Percentiles rank a stretch among this genome's conserved stretches.
phyloP scores from a whole-genome alignment of 2,888 invertebrate genomes.

The Eupeodes luniger region DNA sequence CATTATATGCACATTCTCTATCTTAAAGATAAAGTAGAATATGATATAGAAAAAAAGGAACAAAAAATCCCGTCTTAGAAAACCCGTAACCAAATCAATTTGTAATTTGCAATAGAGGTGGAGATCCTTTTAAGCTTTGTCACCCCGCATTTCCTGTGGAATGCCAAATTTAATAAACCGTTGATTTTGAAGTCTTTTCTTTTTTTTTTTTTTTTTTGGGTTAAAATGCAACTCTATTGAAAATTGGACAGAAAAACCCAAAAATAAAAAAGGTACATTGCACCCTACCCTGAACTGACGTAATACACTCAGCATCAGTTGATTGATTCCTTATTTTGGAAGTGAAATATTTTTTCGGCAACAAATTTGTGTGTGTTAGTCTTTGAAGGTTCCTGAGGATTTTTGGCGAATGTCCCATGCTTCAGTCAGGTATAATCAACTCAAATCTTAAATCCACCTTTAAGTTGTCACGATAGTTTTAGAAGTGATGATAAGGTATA shows the following conservation, averaged over 20 bases:
- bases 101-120: constrained; percentile 62
- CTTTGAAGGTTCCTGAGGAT: too few relatives aligned
- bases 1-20: constrained; percentile 49
- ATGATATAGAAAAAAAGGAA: not conserved
- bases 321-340: not conserved
- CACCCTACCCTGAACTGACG: constrained; percentile 26
- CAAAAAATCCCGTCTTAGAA: constrained; percentile 24
- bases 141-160: constrained; percentile 28
- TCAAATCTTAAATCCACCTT: too few relatives aligned
- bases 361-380: too few relatives aligned
- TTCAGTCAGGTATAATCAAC: too few relatives aligned
- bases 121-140: constrained; percentile 54
- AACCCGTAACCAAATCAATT: constrained; percentile 74
- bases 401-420: too few relatives aligned
- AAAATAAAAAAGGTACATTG: constrained; percentile 12
- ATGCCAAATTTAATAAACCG: constrained; percentile 65
- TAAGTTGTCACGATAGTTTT: too few relatives aligned
- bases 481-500: too few relatives aligned
- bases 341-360: too few relatives aligned
- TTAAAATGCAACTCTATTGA: constrained; percentile 9
- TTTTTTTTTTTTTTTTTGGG: not conserved
- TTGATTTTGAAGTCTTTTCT: constrained; percentile 41
- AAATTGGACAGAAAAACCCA: constrained; percentile 19
- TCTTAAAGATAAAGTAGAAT: constrained; percentile 36
- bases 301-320: not conserved